Evolutionary conservation across 2,113 vertebrate species (phyloP).

Genomic region (Fulica atra): DNA sequence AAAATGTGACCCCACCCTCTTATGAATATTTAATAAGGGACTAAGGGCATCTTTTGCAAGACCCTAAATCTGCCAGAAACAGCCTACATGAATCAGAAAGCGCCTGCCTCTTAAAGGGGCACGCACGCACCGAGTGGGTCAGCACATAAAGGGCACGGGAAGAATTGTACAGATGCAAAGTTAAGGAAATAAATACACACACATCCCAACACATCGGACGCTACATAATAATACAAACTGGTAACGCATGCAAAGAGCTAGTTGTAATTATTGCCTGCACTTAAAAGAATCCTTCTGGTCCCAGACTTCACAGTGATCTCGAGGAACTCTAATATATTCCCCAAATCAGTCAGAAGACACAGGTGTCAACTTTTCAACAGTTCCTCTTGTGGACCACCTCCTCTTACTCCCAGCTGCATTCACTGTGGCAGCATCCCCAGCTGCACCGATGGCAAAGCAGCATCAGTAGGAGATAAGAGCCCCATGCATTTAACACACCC

Average conservation of each 20-base stretch:
- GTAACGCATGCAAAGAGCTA: background rate
- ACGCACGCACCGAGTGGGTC: background rate
- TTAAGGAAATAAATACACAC: conserved; percentile 1
- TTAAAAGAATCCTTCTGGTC: conserved; percentile 13
- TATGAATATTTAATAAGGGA: conserved; percentile 79
- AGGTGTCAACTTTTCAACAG: background rate
- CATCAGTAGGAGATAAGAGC: background rate
- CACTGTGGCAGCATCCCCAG: background rate
- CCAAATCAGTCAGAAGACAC: background rate
- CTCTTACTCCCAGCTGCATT: background rate
- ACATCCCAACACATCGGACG: background rate
- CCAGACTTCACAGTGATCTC: background rate
- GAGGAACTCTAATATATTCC: background rate
- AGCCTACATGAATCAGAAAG: conserved; percentile 22
- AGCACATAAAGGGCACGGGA: background rate
- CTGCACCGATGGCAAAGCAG: rapidly evolving
- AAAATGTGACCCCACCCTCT: conserved; percentile 74
- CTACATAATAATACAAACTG: background rate
- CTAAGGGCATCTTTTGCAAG: conserved; percentile 54
- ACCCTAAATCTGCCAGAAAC: conserved; percentile 68
- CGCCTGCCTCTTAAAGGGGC: conserved; percentile 65
- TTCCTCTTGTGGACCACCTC: background rate
- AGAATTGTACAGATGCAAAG: background rate
- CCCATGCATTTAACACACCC: background rate
- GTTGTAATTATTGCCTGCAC: background rate